phyloP scores from a whole-genome alignment of 2,888 invertebrate species.

The Agrotis clavis region DNA sequence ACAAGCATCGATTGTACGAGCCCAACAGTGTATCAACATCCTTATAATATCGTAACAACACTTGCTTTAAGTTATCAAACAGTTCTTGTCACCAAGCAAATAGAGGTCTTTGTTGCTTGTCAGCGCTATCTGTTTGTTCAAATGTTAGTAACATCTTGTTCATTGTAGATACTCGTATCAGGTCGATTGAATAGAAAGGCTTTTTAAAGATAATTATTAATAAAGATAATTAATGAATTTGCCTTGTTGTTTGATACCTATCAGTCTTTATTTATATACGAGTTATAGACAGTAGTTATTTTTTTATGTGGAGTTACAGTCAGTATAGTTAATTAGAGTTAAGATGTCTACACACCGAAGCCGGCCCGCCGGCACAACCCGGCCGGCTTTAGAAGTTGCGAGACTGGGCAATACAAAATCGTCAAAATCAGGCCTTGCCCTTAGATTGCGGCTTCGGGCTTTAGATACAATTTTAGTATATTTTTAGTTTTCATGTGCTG shows the following conservation, averaged over 20 bases:
- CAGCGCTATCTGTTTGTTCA: slow-evolving; percentile 8
- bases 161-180: neutral
- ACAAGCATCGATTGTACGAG: slow-evolving; percentile 43
- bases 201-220: neutral
- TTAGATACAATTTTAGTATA: too few relatives aligned
- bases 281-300: too few relatives aligned
- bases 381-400: too few relatives aligned
- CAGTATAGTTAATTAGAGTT: too few relatives aligned
- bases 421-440: too few relatives aligned
- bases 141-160: too few relatives aligned
- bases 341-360: too few relatives aligned
- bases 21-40: slow-evolving; percentile 50
- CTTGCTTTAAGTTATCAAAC: slow-evolving; percentile 16
- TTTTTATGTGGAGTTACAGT: too few relatives aligned
- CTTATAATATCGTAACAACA: slow-evolving; percentile 31
- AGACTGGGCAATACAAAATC: too few relatives aligned
- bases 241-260: neutral
- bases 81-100: slow-evolving; percentile 8
- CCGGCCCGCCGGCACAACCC: too few relatives aligned
- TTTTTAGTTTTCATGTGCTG: too few relatives aligned
- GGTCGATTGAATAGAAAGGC: slow-evolving; percentile 1
- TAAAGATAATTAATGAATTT: slow-evolving; percentile 1
- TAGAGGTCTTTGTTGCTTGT: slow-evolving; percentile 12
- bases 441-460: too few relatives aligned
- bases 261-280: neutral